Evolutionary conservation across 2,797 vertebrate genomes (phyloP).

Genomic region (Mionectes olivaceus): DNA sequence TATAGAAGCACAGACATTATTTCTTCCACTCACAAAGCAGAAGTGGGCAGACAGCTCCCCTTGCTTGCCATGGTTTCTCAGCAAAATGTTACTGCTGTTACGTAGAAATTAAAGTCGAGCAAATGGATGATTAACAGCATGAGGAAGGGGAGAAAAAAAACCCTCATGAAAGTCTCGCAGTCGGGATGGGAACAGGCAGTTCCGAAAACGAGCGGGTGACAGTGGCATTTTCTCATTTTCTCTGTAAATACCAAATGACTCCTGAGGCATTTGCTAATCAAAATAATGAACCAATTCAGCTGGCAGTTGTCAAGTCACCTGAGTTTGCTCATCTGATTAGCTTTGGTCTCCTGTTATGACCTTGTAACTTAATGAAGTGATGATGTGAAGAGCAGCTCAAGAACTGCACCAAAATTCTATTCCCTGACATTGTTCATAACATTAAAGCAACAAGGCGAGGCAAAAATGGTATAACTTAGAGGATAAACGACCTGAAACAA

Average conservation of each 20-base stretch:
- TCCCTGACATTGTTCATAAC: neutral
- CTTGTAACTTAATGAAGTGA: neutral
- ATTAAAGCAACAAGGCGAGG: neutral
- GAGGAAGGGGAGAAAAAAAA: neutral
- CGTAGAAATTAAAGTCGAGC: neutral
- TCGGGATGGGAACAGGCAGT: neutral
- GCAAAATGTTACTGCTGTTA: neutral
- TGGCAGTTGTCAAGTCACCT: neutral
- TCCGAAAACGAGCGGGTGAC: neutral
- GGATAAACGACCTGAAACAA: neutral
- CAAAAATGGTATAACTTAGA: neutral
- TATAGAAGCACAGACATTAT: neutral
- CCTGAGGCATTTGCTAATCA: neutral
- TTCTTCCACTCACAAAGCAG: neutral
- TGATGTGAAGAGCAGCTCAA: neutral
- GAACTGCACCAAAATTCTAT: neutral
- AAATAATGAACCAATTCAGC: slow-evolving; percentile 4
- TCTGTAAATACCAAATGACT: neutral
- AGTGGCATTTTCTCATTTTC: neutral
- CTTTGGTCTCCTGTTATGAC: neutral
- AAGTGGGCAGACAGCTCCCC: neutral
- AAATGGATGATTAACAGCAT: neutral
- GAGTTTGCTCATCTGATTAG: neutral
- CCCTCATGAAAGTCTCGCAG: neutral
- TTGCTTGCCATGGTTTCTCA: neutral